Percentiles rank a stretch among this genome's conserved stretches.
Conservation (phyloP, 2,797 vertebrate genomes). For the Ctenochaetus hawaiiensis region DNA sequence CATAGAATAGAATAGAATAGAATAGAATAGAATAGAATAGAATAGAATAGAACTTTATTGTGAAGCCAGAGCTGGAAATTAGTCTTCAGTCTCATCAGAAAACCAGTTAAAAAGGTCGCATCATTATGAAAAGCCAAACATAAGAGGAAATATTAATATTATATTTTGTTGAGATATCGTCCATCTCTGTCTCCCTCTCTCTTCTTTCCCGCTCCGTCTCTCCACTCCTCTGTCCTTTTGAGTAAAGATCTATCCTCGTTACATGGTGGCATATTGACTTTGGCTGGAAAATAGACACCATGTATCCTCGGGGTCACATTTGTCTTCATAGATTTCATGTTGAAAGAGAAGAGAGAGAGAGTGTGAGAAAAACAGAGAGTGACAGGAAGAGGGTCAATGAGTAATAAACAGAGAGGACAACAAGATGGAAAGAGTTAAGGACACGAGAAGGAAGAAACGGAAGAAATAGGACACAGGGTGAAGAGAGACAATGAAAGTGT, state of each 20-base stretch:
- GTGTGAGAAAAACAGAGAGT: conserved; percentile 35
- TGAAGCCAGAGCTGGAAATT: too few relatives aligned
- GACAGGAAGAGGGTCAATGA: conserved; percentile 61
- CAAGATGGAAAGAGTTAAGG: conserved; percentile 43
- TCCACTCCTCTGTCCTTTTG: conserved; percentile 21
- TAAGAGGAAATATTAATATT: neutral
- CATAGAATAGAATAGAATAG: too few relatives aligned
- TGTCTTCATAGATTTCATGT: conserved; percentile 63
- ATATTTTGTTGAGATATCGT: conserved; percentile 11
- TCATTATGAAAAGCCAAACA: too few relatives aligned
- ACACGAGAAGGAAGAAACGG: neutral
- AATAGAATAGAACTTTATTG: too few relatives aligned
- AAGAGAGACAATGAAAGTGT: conserved; percentile 22
- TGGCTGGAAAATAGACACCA: conserved; percentile 60
- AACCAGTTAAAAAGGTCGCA: too few relatives aligned
- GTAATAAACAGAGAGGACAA: conserved; percentile 57
- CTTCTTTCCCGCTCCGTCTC: neutral
- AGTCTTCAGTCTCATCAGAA: too few relatives aligned
- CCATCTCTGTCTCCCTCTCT: neutral
- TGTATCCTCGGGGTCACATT: conserved; percentile 65
- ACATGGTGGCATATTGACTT: conserved; percentile 59
- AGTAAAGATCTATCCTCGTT: conserved; percentile 63
- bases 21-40: too few relatives aligned
- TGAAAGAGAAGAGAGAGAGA: conserved; percentile 13
- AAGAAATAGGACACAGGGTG: conserved; percentile 47